Evolutionary conservation across 2,888 invertebrate genomes (phyloP), one percentile per base, ranked within the genome.

Genomic region (Phalangium opilio): DNA sequence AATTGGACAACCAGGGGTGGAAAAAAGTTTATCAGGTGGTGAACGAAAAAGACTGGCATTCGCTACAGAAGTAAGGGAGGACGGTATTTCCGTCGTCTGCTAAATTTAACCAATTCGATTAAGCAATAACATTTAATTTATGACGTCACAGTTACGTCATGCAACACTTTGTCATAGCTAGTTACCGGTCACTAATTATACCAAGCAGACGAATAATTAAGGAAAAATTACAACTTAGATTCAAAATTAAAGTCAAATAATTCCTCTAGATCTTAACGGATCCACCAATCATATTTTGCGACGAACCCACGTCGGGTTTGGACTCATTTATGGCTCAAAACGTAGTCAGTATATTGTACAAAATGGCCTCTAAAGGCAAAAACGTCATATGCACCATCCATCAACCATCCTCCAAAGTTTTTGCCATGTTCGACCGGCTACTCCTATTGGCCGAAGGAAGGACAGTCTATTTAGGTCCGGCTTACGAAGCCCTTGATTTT

Each of bases 21-120:
- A 73, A 44, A 86, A 85, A 64, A 81, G 86, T 0, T 70, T 95
- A 1, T 93, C 91, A 0, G 91, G 93, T 0, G 95, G 95, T 0
- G 95, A 95, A 64, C 80, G 82, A 62, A 93, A 93, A 62, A 73
- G 93, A 47, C 69, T 95, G 17, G 81, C 91, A 0, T 91, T 95
- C 63, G 95, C 91, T 3, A 81, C 87, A 1, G 93, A 93, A 72
- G 84, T 83, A 65, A 59, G 56, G 54, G 48, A 33, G n/a, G n/a
- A n/a, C n/a, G n/a, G n/a, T n/a, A n/a, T n/a, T n/a, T n/a, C n/a
- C n/a, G n/a, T n/a, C n/a, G n/a, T n/a, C n/a, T n/a, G n/a, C n/a
- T n/a, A n/a, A n/a, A n/a, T n/a, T n/a, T n/a, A n/a, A n/a, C n/a
- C n/a, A n/a, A n/a, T n/a, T n/a, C n/a, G n/a, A n/a, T n/a, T n/a